Percentiles rank a stretch among this genome's conserved stretches.
Evolutionary conservation across 2,797 vertebrate genomes (phyloP).

Genomic region (Pangasius larnaudii): DNA sequence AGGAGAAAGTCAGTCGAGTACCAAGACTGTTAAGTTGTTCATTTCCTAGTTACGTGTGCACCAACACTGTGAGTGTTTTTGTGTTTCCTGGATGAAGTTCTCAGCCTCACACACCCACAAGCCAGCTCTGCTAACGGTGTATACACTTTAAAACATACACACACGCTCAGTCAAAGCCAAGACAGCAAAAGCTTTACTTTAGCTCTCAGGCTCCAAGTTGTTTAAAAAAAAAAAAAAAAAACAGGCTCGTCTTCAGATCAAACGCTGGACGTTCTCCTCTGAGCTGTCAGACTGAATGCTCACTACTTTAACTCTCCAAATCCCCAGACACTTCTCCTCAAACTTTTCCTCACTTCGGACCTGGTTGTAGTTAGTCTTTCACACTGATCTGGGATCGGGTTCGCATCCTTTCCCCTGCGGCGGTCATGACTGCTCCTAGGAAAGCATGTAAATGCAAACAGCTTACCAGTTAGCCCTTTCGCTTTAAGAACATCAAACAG

Average conservation of each 20-base stretch:
- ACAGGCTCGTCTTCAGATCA: neutral
- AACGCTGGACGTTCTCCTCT: slow-evolving; percentile 22
- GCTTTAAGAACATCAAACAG: slow-evolving; percentile 41
- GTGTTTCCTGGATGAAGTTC: neutral
- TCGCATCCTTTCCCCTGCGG: neutral
- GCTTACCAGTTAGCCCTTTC: neutral
- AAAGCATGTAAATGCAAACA: slow-evolving; percentile 9
- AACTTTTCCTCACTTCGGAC: slow-evolving; percentile 3
- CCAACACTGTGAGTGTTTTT: neutral
- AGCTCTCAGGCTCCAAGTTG: neutral
- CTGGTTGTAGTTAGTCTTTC: neutral
- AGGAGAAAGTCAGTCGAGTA: neutral
- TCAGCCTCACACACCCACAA: neutral
- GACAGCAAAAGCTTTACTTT: neutral
- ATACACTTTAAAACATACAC: neutral
- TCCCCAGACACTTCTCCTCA: neutral
- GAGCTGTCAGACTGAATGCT: slow-evolving; percentile 36
- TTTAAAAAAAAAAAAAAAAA: neutral
- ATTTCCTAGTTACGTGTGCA: neutral
- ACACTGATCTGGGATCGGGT: slow-evolving; percentile 24
- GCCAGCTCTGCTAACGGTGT: neutral
- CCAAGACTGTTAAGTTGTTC: neutral
- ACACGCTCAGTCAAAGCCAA: neutral
- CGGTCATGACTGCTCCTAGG: neutral
- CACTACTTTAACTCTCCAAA: slow-evolving; percentile 1